A percentile compares a stretch with the other conserved stretches of the same genome.
Evolutionary conservation across 2,113 vertebrate species (phyloP).

Genomic region (Promerops cafer): DNA sequence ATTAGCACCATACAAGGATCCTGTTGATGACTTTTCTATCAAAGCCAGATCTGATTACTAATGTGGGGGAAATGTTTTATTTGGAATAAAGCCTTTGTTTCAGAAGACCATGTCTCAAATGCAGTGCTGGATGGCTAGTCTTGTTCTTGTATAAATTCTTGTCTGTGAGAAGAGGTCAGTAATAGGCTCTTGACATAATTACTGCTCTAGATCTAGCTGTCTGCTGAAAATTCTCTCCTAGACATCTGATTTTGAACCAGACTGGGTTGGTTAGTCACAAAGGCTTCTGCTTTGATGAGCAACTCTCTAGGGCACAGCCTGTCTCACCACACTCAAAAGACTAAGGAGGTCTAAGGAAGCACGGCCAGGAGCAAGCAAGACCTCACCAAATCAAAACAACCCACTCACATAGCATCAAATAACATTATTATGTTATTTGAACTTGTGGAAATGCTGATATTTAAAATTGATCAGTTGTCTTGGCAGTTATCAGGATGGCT

Average conservation of each 20-base stretch:
- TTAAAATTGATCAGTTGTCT: neutral
- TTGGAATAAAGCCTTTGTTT: neutral
- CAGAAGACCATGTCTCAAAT: neutral
- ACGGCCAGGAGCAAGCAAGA: neutral
- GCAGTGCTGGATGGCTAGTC: neutral
- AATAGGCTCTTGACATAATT: neutral
- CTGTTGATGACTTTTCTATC: neutral
- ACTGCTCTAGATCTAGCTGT: neutral
- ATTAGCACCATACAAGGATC: neutral
- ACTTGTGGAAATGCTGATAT: neutral
- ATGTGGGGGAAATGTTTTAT: neutral
- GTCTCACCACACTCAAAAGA: neutral
- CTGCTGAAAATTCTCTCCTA: neutral
- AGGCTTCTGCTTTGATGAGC: neutral
- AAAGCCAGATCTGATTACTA: constrained; percentile 9
- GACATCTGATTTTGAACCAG: neutral
- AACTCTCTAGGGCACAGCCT: neutral
- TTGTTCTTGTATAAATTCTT: neutral
- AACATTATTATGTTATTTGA: neutral
- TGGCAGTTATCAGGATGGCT: neutral
- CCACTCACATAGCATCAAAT: neutral
- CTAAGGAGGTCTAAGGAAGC: neutral
- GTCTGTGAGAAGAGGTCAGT: neutral
- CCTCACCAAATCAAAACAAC: neutral
- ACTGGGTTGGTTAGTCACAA: neutral